phyloP scores from a whole-genome alignment of 2,888 invertebrate species.

The Hypselothyrea guttata region DNA sequence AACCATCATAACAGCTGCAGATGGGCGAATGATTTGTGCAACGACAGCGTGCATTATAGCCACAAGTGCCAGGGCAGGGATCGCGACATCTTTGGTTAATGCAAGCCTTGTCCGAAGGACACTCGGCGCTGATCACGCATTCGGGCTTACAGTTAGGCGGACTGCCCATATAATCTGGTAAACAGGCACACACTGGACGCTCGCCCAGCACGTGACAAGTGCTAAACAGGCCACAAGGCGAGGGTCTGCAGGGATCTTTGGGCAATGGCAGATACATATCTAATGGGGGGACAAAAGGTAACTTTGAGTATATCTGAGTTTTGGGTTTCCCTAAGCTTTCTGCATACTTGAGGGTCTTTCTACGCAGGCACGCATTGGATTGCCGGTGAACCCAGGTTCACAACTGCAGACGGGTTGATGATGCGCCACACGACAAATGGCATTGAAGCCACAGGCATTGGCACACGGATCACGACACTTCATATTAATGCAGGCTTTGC shows the following conservation, averaged over 20 bases:
- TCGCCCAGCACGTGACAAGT: slow-evolving; percentile 84
- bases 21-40: slow-evolving; percentile 90
- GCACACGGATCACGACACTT: slow-evolving; percentile 93
- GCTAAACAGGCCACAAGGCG: slow-evolving; percentile 84
- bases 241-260: slow-evolving; percentile 82
- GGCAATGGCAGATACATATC: slow-evolving; percentile 79
- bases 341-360: slow-evolving; percentile 82
- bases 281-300: slow-evolving; percentile 27
- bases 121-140: slow-evolving; percentile 90
- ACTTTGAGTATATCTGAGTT: not conserved
- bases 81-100: slow-evolving; percentile 89
- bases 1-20: slow-evolving; percentile 87
- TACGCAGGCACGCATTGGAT: slow-evolving; percentile 90
- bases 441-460: slow-evolving; percentile 92
- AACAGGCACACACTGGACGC: slow-evolving; percentile 89
- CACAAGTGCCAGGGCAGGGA: slow-evolving; percentile 90
- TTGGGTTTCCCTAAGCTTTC: slow-evolving; percentile 18
- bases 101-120: slow-evolving; percentile 88
- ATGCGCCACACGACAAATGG: slow-evolving; percentile 91
- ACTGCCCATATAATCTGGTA: slow-evolving; percentile 86
- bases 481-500: slow-evolving; percentile 90
- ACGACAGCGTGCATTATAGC: slow-evolving; percentile 87
- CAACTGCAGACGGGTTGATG: slow-evolving; percentile 92
- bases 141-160: slow-evolving; percentile 90
- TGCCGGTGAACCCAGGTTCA: slow-evolving; percentile 88